A percentile compares a stretch with the other conserved stretches of the same genome.
Conservation (phyloP, 2,113 vertebrate genomes). For the Chloroceryle aenea region DNA sequence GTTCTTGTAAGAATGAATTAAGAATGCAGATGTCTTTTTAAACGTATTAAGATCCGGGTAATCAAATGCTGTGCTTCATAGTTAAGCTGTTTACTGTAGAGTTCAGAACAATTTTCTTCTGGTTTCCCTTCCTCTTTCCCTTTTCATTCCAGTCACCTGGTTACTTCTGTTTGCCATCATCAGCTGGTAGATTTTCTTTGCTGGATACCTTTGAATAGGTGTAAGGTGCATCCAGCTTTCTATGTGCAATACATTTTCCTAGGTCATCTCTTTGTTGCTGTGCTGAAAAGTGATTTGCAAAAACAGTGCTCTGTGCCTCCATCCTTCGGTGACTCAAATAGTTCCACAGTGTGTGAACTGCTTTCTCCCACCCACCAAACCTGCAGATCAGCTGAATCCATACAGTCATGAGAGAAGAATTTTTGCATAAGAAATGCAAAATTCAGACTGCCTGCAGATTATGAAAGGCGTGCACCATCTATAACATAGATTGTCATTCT, state of each 20-base stretch:
- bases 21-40: neutral
- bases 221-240: too few species aligned
- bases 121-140: neutral
- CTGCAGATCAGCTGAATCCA: neutral
- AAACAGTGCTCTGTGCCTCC: neutral
- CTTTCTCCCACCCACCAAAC: neutral
- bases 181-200: neutral
- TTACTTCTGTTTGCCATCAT: neutral
- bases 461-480: neutral
- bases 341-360: neutral
- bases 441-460: neutral
- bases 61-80: neutral
- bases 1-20: neutral
- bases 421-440: slow-evolving; percentile 2
- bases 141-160: neutral
- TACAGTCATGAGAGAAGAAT: neutral
- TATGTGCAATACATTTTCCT: neutral
- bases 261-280: neutral
- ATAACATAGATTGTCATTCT: neutral
- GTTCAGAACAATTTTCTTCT: neutral
- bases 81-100: neutral
- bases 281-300: neutral
- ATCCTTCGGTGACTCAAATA: neutral
- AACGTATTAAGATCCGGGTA: neutral
- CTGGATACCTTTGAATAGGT: too few species aligned